Evolutionary conservation across 2,113 vertebrate species (phyloP).

Genomic region (Panthera tigris): DNA sequence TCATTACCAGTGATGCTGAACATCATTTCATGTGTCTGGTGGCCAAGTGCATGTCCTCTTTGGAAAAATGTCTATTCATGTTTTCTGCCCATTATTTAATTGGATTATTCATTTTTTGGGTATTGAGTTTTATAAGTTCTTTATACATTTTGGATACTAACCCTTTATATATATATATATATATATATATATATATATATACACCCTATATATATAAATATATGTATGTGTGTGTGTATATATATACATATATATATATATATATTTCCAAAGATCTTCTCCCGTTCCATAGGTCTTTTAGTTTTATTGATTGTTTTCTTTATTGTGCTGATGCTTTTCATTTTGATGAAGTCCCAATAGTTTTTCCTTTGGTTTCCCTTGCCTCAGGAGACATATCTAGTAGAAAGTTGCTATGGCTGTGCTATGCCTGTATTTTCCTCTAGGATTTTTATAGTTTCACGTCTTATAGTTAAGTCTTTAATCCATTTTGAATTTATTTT

Average conservation of each 20-base stretch:
- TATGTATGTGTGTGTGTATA: too few relatives aligned
- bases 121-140: not conserved
- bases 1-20: not conserved
- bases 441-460: not conserved
- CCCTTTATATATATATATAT: not conserved
- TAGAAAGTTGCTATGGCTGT: not conserved
- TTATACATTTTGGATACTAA: not conserved
- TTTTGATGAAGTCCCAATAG: not conserved
- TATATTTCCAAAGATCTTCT: not conserved
- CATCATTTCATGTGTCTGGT: not conserved
- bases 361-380: not conserved
- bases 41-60: not conserved
- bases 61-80: not conserved
- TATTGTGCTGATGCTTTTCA: not conserved
- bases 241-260: too few relatives aligned
- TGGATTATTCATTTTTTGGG: not conserved
- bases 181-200: too few relatives aligned
- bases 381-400: not conserved
- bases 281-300: not conserved
- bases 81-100: not conserved
- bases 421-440: not conserved
- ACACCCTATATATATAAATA: too few relatives aligned
- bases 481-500: not conserved
- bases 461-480: not conserved
- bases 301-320: not conserved